Evolutionary conservation across 2,113 vertebrate genomes (phyloP), one percentile per base, ranked within the genome.

Genomic region (Anarhynchus alexandrinus): DNA sequence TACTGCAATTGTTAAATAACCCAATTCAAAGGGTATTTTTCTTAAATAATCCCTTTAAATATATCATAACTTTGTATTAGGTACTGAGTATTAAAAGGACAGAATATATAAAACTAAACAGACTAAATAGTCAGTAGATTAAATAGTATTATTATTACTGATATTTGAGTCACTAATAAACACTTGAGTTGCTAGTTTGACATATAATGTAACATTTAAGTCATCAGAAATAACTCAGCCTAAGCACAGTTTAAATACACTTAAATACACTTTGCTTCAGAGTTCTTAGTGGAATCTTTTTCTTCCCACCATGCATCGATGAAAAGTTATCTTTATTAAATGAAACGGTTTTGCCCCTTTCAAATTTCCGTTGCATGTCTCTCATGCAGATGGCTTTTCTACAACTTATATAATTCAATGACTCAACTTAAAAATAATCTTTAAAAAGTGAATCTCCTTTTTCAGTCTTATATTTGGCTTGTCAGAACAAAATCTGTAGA

Each of bases 21-120:
- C 15, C 34, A 87, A 65, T 76, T 88, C 67, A 86, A 82, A 95
- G 84, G 34, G 9, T 30, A 81, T 83, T 93, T 91, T 82, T 93
- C 62, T 66, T 65, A 90, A 90, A 64, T 47, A 65, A 79, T n/a
- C 11, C 26, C 8, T 61, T 91, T 71, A 85, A 88, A 77, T 73
- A 47, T 82, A 78, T 71, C 51, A 17, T 38, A 80, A 51, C 14
- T 87, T 42, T 2, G 16, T 70, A 87, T 82, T n/a, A 64, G 14
- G 43, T 26, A 57, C 22, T 65, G 8, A 71, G 7, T 70, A 59
- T 84, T 89, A 90, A 61, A 26, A 82, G 20, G 17, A 55, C 7
- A 82, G 51, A 58, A 47, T 55, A 58, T 12, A 66, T 43, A 90
- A 87, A 91, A 82, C 27, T 59, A 43, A 83, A 45, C 23, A 62